Conservation (phyloP, 2,888 invertebrate genomes). For the Tetramorium bicarinatum region DNA sequence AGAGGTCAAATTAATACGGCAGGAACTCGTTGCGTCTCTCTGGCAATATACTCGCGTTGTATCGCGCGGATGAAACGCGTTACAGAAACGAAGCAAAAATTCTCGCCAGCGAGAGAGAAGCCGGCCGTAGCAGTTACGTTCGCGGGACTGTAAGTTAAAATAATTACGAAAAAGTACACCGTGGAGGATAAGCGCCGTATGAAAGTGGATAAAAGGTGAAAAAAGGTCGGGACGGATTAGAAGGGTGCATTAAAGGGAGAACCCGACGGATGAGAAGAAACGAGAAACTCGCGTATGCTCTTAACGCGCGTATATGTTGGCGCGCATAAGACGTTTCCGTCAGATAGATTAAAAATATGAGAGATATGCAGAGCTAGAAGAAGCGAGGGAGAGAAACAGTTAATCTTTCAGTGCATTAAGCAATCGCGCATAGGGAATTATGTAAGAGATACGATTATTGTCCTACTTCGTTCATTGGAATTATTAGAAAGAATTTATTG, state of each 20-base stretch:
- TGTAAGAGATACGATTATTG: neutral
- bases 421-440: neutral
- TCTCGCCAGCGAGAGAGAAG: constrained; percentile 30
- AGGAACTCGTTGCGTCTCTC: constrained; percentile 31
- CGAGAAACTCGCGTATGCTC: constrained; percentile 57
- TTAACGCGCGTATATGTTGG: constrained; percentile 44
- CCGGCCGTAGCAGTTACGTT: constrained; percentile 37
- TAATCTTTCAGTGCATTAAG: constrained; percentile 21
- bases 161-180: constrained; percentile 61
- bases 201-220: constrained; percentile 60
- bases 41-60: constrained; percentile 27
- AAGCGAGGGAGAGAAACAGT: neutral
- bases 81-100: constrained; percentile 50
- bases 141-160: constrained; percentile 46
- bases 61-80: constrained; percentile 39
- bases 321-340: constrained; percentile 48
- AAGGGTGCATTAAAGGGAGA: constrained; percentile 49
- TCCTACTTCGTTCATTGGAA: neutral
- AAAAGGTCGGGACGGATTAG: constrained; percentile 53
- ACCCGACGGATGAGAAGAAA: constrained; percentile 55
- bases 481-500: too few relatives aligned
- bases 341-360: constrained; percentile 48
- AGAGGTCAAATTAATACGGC: constrained; percentile 37
- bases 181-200: constrained; percentile 41
- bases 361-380: constrained; percentile 16